Evolutionary conservation across 1,140 invertebrate genomes (phyloP), one percentile per base, ranked within the genome.

Genomic region (Aphelenchoides avenae): DNA sequence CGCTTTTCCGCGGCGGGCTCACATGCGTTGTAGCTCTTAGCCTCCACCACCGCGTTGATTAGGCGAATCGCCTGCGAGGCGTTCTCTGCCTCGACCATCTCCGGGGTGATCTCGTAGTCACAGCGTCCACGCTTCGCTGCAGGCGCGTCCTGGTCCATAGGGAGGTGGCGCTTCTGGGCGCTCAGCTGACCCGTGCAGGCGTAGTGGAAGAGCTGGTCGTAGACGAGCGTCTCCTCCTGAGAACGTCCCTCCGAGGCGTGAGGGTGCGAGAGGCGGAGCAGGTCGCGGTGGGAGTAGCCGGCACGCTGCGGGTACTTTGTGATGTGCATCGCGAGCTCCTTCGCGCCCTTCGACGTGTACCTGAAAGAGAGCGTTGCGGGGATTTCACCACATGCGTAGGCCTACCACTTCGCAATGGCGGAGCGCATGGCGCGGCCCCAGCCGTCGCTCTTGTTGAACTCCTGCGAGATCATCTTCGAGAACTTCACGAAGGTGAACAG

Each of bases 261-360:
- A 20, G 55, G 55, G 78, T 87, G 86, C 18, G 82, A 80, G 31
- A 87, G 80, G 59, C 84, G 82, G 1, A 87, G 74, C 5, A 86
- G 77, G 63, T 86, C 85, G 57, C 83, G 84, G 70, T 87, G 86
- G 1, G 82, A 83, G 78, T 85, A 85, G 1, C 84, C 84, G 66
- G 85, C 81, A 61, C 84, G 80, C 1, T 81, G 79, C 58, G 79
- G 80, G 29, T 82, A 84, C 72, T 83, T 82, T 1, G 84, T 85
- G 0, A 86, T 78, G 48, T 83, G 82, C 62, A 83, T 80, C 1
- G 84, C 84, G 4, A 87, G 75, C 40, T 81, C 79, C 64, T 82
- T 75, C 2, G 84, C n/a, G n/a, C n/a, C n/a, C n/a, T n/a, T n/a
- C n/a, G n/a, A n/a, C n/a, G n/a, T n/a, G n/a, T n/a, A n/a, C n/a